These are phyloP conservation scores for Pseudochaenichthys georgianus DNA, from an alignment of 2,797 vertebrate genomes.

Conservation along the genomic window DNA sequence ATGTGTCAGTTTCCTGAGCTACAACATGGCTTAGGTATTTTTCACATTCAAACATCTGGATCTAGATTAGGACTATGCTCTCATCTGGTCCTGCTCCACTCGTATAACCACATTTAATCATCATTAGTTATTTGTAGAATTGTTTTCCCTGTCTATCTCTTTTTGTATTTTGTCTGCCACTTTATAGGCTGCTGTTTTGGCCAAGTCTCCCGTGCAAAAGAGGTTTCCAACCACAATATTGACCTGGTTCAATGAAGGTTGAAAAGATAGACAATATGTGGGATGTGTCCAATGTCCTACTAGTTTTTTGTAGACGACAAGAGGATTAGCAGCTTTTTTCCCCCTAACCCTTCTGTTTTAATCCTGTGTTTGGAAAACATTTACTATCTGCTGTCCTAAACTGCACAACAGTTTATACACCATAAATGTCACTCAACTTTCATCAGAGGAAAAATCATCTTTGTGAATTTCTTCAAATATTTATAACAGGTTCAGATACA, in stretches of 20 bases:
- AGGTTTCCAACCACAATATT: not conserved
- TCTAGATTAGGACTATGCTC: not conserved
- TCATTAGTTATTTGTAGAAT: not conserved
- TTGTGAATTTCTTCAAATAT: conserved; percentile 39
- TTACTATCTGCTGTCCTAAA: conserved; percentile 12
- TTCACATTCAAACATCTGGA: conserved; percentile 40
- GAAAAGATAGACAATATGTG: not conserved
- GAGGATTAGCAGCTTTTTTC: conserved; percentile 10
- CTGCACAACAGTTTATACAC: not conserved
- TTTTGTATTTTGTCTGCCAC: not conserved
- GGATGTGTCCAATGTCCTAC: not conserved
- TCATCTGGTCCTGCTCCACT: not conserved
- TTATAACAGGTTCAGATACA: conserved; percentile 31
- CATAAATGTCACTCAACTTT: not conserved
- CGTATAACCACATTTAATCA: not conserved
- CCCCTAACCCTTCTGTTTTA: conserved; percentile 25
- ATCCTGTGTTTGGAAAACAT: conserved; percentile 52
- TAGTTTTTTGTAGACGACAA: conserved; percentile 8
- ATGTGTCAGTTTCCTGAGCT: conserved; percentile 36
- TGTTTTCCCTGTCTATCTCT: not conserved
- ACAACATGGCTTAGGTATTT: conserved; percentile 14
- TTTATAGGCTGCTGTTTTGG: conserved; percentile 7
- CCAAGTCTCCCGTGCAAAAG: not conserved
- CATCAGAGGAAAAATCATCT: not conserved
- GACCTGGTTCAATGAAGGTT: not conserved